Conservation (phyloP, 2,113 vertebrate species). For the Eretmochelys imbricata region DNA sequence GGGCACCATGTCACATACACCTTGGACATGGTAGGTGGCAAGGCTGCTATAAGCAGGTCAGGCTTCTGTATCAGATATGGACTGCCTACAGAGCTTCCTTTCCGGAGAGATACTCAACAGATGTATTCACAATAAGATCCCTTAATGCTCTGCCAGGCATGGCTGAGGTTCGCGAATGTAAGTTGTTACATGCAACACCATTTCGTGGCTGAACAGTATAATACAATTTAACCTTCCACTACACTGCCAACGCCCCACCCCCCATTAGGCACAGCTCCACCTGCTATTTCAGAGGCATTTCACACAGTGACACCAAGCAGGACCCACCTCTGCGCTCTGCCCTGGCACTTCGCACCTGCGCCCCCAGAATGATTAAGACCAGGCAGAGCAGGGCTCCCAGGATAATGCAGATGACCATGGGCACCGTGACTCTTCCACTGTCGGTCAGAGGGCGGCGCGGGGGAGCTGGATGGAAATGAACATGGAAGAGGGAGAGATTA, state of each 20-base stretch:
- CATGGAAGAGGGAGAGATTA: neutral
- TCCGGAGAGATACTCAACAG: too few relatives aligned
- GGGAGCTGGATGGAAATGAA: neutral
- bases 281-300: neutral
- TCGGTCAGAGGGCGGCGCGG: fast-evolving
- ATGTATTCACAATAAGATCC: too few relatives aligned
- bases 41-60: too few relatives aligned
- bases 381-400: neutral
- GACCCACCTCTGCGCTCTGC: neutral
- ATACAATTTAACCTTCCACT: neutral
- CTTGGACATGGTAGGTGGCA: too few relatives aligned
- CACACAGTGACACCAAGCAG: fast-evolving
- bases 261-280: neutral
- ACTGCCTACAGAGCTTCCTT: too few relatives aligned
- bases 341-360: neutral
- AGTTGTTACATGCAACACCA: too few relatives aligned
- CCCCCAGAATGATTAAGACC: neutral
- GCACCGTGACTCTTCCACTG: neutral
- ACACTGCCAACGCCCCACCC: neutral
- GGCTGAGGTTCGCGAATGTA: too few relatives aligned
- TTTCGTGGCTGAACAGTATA: neutral
- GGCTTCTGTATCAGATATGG: too few relatives aligned
- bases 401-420: neutral
- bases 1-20: too few relatives aligned
- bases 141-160: too few relatives aligned